Percentiles rank a stretch among this genome's conserved stretches.
These are phyloP conservation scores for Samia ricini DNA, from an alignment of 1,140 invertebrate species.

Conservation along the genomic window DNA sequence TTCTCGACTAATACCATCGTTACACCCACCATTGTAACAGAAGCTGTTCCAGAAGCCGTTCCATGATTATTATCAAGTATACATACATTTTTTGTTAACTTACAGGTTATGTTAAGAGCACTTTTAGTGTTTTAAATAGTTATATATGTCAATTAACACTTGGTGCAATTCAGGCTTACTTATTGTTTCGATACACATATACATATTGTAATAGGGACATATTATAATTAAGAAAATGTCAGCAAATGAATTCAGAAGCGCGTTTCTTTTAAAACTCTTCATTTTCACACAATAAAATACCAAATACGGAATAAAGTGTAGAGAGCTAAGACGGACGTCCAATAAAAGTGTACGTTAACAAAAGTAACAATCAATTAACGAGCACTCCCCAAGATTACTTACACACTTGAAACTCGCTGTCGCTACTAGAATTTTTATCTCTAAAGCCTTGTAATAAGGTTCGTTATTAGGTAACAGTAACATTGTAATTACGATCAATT, in stretches of 20 bases:
- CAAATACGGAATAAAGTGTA: slow-evolving; percentile 7
- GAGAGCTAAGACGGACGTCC: slow-evolving; percentile 1
- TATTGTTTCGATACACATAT: no score
- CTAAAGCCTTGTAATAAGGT: background rate
- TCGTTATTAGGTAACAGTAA: background rate
- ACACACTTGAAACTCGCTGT: background rate
- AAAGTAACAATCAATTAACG: slow-evolving; percentile 29
- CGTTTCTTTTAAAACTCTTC: background rate
- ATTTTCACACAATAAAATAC: slow-evolving; percentile 12
- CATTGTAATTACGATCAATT: background rate
- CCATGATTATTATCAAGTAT: no score
- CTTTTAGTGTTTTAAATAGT: background rate
- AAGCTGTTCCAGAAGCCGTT: no score
- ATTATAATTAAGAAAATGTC: background rate
- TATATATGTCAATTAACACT: background rate
- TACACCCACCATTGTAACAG: no score
- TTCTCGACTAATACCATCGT: no score
- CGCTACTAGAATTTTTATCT: background rate
- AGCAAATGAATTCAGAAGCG: background rate
- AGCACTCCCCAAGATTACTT: slow-evolving; percentile 18
- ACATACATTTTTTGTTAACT: no score
- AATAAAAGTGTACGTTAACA: slow-evolving; percentile 24
- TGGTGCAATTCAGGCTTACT: background rate
- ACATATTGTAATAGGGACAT: no score
- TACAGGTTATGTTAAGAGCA: background rate